Evolutionary conservation across 2,797 vertebrate species (phyloP).

Genomic region (Catamblyrhynchus diadema): DNA sequence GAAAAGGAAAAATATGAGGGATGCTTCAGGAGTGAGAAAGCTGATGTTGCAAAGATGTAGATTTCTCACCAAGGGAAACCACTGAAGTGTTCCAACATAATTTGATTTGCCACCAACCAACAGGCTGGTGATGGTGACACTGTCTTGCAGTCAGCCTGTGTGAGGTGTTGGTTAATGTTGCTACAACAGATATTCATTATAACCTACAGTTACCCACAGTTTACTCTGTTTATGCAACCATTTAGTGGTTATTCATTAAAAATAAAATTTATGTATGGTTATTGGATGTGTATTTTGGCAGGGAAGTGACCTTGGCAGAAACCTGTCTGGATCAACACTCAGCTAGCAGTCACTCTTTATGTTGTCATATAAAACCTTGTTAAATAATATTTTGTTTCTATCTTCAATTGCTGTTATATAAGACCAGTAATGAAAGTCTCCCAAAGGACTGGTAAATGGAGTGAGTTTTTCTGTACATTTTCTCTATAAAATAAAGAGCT

Average conservation of each 20-base stretch:
- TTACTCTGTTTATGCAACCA: conserved; percentile 74
- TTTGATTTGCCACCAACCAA: conserved; percentile 63
- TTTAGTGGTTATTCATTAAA: conserved; percentile 83
- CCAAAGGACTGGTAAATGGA: conserved; percentile 26
- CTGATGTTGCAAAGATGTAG: conserved; percentile 43
- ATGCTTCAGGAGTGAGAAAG: conserved; percentile 35
- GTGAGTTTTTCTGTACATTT: conserved; percentile 2
- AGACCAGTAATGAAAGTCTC: conserved; percentile 69
- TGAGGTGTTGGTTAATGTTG: conserved; percentile 59
- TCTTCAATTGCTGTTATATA: conserved; percentile 63
- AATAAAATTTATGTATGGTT: conserved; percentile 78
- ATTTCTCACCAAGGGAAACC: conserved; percentile 63
- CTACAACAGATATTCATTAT: conserved; percentile 75
- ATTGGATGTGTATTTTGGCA: conserved; percentile 78
- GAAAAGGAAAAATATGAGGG: conserved; percentile 30
- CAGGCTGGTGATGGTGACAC: conserved; percentile 23
- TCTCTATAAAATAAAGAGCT: conserved; percentile 7
- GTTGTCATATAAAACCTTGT: conserved; percentile 74
- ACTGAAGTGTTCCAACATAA: conserved; percentile 46
- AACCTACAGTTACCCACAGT: conserved; percentile 72
- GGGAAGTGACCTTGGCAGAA: conserved; percentile 68
- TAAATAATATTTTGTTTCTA: conserved; percentile 78
- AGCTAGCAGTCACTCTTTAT: conserved; percentile 66
- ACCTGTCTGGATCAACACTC: conserved; percentile 69
- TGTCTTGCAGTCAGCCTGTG: conserved; percentile 34